A percentile compares a stretch with the other conserved stretches of the same genome.
These are phyloP conservation scores for Pterophyllum scalare DNA, from an alignment of 2,113 vertebrate species.

Conservation along the genomic window DNA sequence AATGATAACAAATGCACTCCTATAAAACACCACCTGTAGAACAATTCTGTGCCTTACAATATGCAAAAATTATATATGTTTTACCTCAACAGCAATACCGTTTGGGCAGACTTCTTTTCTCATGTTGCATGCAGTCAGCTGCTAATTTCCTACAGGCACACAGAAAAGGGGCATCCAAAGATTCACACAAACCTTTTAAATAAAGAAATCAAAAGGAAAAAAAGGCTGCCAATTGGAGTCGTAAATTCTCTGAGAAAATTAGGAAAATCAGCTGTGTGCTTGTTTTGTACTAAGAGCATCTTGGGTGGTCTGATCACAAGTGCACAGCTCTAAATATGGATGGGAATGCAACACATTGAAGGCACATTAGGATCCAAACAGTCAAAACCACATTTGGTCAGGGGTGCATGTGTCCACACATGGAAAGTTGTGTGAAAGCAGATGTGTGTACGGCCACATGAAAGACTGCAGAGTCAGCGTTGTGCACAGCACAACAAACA, in stretches of 20 bases:
- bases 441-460: slow-evolving; percentile 51
- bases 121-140: not conserved
- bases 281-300: slow-evolving; percentile 22
- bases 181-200: not conserved
- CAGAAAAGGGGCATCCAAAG: not conserved
- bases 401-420: slow-evolving; percentile 36
- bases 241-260: not conserved
- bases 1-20: not conserved
- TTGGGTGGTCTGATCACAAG: slow-evolving; percentile 62
- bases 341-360: slow-evolving; percentile 38
- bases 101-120: not conserved
- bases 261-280: slow-evolving; percentile 20
- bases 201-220: not conserved
- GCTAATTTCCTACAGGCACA: not conserved
- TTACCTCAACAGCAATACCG: not conserved
- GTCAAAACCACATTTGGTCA: slow-evolving; percentile 54
- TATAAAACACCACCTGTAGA: not conserved
- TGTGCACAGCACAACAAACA: slow-evolving; percentile 48
- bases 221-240: not conserved
- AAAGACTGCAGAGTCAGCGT: slow-evolving; percentile 25
- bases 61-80: not conserved
- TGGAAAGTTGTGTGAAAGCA: slow-evolving; percentile 40
- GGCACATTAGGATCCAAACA: slow-evolving; percentile 47
- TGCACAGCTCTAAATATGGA: slow-evolving; percentile 47
- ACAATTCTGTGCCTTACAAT: not conserved